phyloP scores from a whole-genome alignment of 2,888 invertebrate genomes.

The Lasioglossum villosulum region DNA sequence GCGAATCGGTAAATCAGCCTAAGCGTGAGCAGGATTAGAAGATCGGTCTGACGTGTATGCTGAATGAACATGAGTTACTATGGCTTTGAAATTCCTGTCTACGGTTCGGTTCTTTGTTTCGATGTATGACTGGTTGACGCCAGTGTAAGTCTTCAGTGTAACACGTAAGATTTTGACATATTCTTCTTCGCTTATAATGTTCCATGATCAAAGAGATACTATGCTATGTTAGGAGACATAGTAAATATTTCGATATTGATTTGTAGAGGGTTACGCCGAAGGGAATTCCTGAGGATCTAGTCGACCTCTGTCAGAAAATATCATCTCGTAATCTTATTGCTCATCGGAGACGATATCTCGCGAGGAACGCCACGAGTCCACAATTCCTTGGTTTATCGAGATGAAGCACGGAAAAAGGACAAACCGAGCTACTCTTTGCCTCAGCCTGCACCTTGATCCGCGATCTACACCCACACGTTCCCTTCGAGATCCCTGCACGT shows the following conservation, averaged over 20 bases:
- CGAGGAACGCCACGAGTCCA: neutral
- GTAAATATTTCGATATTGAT: neutral
- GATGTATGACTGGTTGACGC: too few relatives aligned
- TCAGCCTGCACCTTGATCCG: conserved; percentile 29
- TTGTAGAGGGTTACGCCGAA: neutral
- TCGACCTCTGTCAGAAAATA: conserved; percentile 33
- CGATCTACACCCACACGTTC: conserved; percentile 34
- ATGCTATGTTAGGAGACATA: neutral
- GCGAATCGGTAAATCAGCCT: conserved; percentile 28
- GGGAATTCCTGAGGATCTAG: conserved; percentile 4
- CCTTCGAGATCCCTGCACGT: neutral
- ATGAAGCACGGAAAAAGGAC: conserved; percentile 41
- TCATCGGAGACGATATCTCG: conserved; percentile 32
- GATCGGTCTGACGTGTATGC: neutral
- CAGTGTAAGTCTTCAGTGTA: too few relatives aligned
- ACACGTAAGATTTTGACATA: too few relatives aligned
- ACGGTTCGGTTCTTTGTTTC: too few relatives aligned
- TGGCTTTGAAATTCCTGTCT: neutral
- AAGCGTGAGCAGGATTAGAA: conserved; percentile 33
- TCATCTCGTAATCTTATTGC: conserved; percentile 45
- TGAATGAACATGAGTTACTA: conserved; percentile 24
- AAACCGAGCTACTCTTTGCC: conserved; percentile 21
- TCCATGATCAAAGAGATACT: too few relatives aligned
- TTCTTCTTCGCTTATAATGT: too few relatives aligned
- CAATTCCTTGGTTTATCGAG: conserved; percentile 53